phyloP scores from a whole-genome alignment of 2,888 invertebrate species.

The Temnothorax unifasciatus region DNA sequence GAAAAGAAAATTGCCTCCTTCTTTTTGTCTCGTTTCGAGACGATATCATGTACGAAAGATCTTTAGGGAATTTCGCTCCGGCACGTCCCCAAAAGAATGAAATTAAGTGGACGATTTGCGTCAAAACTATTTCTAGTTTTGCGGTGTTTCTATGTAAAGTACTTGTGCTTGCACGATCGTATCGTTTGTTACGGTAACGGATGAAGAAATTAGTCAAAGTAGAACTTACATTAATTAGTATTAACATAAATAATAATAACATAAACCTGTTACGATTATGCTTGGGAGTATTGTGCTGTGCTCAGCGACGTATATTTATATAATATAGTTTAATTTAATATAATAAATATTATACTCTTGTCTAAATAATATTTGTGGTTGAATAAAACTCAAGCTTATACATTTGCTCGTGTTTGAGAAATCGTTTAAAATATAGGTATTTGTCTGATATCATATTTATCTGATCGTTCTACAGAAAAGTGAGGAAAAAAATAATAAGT shows the following conservation, averaged over 20 bases:
- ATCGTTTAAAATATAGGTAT: neutral
- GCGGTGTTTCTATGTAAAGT: neutral
- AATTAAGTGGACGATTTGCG: slow-evolving; percentile 11
- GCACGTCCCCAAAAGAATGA: neutral
- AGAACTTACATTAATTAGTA: neutral
- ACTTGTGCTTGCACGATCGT: neutral
- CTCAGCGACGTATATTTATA: neutral
- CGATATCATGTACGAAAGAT: slow-evolving; percentile 28
- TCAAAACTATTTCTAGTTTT: neutral
- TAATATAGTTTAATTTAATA: neutral
- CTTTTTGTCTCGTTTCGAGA: slow-evolving; percentile 40
- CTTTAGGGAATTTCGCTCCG: slow-evolving; percentile 32
- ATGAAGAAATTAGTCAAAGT: neutral
- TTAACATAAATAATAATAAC: neutral
- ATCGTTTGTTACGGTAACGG: neutral
- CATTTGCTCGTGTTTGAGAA: neutral
- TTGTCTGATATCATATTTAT: neutral
- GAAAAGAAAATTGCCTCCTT: slow-evolving; percentile 47
- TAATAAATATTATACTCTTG: neutral
- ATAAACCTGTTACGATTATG: neutral
- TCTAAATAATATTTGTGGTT: neutral
- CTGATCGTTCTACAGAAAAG: neutral
- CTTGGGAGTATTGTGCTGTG: neutral
- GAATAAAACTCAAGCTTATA: neutral
- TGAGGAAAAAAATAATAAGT: neutral